These are phyloP conservation scores for Micronisus gabar DNA, from an alignment of 2,113 vertebrate genomes.

Conservation along the genomic window DNA sequence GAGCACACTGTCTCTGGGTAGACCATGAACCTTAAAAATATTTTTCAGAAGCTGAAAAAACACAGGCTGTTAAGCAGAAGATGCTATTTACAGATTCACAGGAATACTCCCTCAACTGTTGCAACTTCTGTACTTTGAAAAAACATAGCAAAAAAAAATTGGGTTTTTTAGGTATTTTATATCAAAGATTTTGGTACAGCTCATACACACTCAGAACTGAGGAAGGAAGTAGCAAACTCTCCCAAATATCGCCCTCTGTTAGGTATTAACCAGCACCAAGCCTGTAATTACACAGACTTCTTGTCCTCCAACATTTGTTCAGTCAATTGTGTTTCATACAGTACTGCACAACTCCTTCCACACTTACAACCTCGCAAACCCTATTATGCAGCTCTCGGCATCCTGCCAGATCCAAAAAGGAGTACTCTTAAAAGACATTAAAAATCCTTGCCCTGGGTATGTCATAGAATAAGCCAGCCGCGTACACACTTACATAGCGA, in stretches of 20 bases:
- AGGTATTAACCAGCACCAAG: background rate
- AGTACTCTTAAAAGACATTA: background rate
- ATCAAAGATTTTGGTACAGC: background rate
- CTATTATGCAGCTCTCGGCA: background rate
- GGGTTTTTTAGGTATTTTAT: background rate
- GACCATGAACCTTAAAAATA: background rate
- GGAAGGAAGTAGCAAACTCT: background rate
- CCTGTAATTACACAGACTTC: slow-evolving; percentile 22
- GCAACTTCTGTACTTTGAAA: background rate
- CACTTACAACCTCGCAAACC: background rate
- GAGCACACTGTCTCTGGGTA: background rate
- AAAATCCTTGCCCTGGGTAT: background rate
- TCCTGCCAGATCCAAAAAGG: background rate
- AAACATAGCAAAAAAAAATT: accelerated
- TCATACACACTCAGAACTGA: background rate
- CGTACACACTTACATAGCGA: accelerated
- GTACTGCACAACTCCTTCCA: slow-evolving; percentile 7
- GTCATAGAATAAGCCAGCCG: background rate
- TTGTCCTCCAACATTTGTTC: slow-evolving; percentile 38
- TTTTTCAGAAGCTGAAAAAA: background rate
- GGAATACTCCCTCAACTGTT: background rate
- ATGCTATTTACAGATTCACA: background rate
- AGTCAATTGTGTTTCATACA: background rate
- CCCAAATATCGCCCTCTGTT: background rate
- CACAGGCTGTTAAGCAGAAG: background rate